Evolutionary conservation across 1,140 invertebrate genomes (phyloP), one percentile per base, ranked within the genome.

Genomic region (Drosophila willistoni): DNA sequence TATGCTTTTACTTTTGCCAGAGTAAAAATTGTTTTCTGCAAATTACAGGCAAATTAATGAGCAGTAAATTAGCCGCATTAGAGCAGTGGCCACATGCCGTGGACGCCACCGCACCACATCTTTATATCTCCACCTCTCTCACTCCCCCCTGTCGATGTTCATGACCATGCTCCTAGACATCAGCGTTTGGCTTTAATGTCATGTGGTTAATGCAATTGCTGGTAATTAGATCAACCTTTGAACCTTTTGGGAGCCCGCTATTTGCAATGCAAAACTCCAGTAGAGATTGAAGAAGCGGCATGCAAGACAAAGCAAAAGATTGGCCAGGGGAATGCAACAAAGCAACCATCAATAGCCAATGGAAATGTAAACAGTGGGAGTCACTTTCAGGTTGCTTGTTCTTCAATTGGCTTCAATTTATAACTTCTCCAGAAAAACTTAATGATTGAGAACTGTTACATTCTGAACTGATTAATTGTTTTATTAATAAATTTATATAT

Each of bases 11-110:
- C 83, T 89, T 89, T 90, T 89, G 80, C 68, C 71, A 59, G 85
- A 44, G 44, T 22, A 66, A 69, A 89, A 90, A 89, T 89, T 89
- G 77, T 81, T 89, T 80, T 56, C 33, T 64, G 71, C 80, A 90
- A 81, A 75, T 89, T 84, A 80, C 80, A 19, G 54, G 77, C 57
- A 89, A 89, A 89, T 84, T 89, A 89, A 89, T 89, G 84, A 89
- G 84, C 80, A 85, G 73, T 90, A 89, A 89, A 89, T 89, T 84
- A 90, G 75, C 84, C 71, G 75, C 84, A 75, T 89, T 89, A 90
- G 85, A 76, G 68, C 79, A 66, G 54, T 65, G 66, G 44, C 65
- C 67, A 39, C 67, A 68, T 74, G 64, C 34, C 47, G 63, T 55
- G 44, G 64, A 70, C 78, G 42, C 42, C 59, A 51, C 59, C 19